Conservation (phyloP, 2,797 vertebrate genomes). For the Cuniculus paca region DNA sequence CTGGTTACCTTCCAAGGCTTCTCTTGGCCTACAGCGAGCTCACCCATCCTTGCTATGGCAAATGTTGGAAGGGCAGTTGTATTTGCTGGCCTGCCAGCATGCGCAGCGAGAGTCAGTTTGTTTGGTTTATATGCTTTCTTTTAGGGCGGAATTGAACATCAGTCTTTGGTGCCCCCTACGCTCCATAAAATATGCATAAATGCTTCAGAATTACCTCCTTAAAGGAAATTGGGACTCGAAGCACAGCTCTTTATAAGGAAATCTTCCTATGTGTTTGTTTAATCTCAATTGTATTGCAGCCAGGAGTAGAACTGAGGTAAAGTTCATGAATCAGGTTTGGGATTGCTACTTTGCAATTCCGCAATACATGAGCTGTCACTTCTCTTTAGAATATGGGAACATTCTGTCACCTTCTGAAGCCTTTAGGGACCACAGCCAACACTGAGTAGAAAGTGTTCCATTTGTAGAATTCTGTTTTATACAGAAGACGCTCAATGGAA, state of each 20-base stretch:
- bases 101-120: neutral
- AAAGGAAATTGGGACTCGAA: neutral
- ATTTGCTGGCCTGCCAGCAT: neutral
- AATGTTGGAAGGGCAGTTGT: neutral
- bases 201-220: neutral
- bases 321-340: neutral
- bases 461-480: slow-evolving; percentile 14
- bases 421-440: neutral
- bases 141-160: neutral
- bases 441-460: neutral
- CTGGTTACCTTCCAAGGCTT: neutral
- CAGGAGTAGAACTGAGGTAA: neutral
- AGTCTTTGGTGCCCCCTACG: too few species aligned
- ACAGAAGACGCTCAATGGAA: neutral
- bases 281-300: neutral
- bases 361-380: neutral
- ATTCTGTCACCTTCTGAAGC: neutral
- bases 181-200: too few species aligned
- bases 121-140: neutral
- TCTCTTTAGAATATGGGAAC: neutral
- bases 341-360: neutral
- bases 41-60: neutral
- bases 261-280: neutral
- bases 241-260: neutral
- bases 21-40: neutral